These are phyloP conservation scores for Mustela lutreola DNA, from an alignment of 2,113 vertebrate species.

Conservation along the genomic window DNA sequence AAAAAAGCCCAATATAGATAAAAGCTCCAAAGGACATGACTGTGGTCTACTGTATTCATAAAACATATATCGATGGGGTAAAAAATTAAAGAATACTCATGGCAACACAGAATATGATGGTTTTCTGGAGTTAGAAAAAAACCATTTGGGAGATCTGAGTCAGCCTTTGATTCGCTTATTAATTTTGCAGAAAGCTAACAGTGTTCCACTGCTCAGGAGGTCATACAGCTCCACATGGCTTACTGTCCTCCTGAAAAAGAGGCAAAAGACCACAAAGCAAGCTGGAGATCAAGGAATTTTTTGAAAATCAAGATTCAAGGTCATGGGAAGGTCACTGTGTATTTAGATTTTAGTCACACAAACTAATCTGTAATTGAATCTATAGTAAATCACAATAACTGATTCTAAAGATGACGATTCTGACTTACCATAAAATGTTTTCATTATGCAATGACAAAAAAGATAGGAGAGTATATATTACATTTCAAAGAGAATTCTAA, in stretches of 20 bases:
- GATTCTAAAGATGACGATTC: conserved; percentile 59
- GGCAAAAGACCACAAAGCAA: conserved; percentile 74
- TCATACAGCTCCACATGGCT: conserved; percentile 30
- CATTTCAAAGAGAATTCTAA: conserved; percentile 52
- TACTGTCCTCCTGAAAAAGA: conserved; percentile 57
- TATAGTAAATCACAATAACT: conserved; percentile 64
- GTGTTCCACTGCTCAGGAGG: conserved; percentile 50
- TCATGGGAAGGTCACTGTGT: conserved; percentile 62
- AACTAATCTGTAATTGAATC: conserved; percentile 67
- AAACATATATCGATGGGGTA: conserved; percentile 62
- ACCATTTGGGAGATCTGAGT: conserved; percentile 67
- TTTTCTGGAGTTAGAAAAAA: conserved; percentile 67
- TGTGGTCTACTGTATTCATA: conserved; percentile 64
- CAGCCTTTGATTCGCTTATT: conserved; percentile 79
- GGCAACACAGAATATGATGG: conserved; percentile 70
- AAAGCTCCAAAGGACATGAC: conserved; percentile 57
- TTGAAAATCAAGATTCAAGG: conserved; percentile 71
- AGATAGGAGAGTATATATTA: neutral
- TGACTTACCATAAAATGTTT: conserved; percentile 45
- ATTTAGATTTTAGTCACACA: conserved; percentile 58
- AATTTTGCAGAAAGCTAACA: conserved; percentile 77
- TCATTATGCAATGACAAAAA: conserved; percentile 25
- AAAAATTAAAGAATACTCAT: conserved; percentile 76
- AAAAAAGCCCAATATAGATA: neutral
- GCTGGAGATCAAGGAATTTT: conserved; percentile 74